Evolutionary conservation across 2,113 vertebrate genomes (phyloP).

Genomic region (Embiotoca jacksoni): DNA sequence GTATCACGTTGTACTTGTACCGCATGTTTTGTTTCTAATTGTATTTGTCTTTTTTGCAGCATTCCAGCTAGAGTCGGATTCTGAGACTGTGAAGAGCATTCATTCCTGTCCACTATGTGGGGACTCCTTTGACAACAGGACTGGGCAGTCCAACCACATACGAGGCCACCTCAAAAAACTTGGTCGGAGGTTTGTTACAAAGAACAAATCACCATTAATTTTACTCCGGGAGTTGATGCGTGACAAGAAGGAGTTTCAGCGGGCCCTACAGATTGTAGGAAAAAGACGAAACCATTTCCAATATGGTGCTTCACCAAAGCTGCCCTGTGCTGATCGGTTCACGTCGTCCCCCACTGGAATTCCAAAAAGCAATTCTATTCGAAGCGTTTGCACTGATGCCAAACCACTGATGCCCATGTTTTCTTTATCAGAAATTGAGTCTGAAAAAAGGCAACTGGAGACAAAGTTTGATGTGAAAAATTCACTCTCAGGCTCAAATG

Average conservation of each 20-base stretch:
- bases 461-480: slow-evolving; percentile 87
- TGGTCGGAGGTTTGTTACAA: slow-evolving; percentile 90
- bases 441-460: slow-evolving; percentile 88
- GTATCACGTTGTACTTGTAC: not conserved
- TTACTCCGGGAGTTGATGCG: slow-evolving; percentile 96
- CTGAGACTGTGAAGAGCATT: slow-evolving; percentile 79
- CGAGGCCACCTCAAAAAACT: slow-evolving; percentile 97
- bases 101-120: slow-evolving; percentile 95
- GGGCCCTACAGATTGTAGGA: slow-evolving; percentile 93
- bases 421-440: slow-evolving; percentile 84
- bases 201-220: slow-evolving; percentile 93
- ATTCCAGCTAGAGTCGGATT: slow-evolving; percentile 88
- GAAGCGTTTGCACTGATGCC: slow-evolving; percentile 89
- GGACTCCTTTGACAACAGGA: slow-evolving; percentile 96
- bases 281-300: slow-evolving; percentile 89
- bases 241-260: slow-evolving; percentile 95
- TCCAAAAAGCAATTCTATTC: slow-evolving; percentile 84
- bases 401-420: slow-evolving; percentile 84
- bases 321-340: slow-evolving; percentile 56
- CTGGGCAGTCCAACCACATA: slow-evolving; percentile 97
- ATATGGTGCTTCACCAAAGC: slow-evolving; percentile 67
- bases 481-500: slow-evolving; percentile 89
- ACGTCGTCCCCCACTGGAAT: slow-evolving; percentile 47
- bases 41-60: slow-evolving; percentile 77
- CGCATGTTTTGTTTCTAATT: slow-evolving; percentile 11